Conservation (phyloP, 92 coral and sea anemone genomes). For the Ricordea florida region DNA sequence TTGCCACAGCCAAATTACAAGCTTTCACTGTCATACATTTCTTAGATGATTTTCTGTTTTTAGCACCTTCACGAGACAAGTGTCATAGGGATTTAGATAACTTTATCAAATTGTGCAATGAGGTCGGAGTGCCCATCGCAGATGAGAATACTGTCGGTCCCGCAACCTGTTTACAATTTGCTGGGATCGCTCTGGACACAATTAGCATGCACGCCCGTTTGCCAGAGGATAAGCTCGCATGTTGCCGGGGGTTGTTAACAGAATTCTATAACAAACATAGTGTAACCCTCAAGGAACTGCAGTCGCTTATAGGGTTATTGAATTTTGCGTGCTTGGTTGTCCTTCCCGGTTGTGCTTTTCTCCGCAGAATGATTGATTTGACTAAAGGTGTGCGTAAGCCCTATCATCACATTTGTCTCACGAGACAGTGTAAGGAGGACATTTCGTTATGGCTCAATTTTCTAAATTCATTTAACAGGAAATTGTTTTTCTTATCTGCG, state of each 20-base stretch:
- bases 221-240: neutral
- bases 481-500: too few species aligned
- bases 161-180: neutral
- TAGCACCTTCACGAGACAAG: neutral
- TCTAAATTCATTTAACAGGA: too few species aligned
- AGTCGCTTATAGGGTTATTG: too few species aligned
- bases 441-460: too few species aligned
- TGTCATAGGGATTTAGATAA: constrained; percentile 3
- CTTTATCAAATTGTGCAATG: constrained; percentile 21
- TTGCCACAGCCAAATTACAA: constrained; percentile 17
- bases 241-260: neutral
- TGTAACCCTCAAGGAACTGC: neutral
- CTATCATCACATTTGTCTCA: too few species aligned
- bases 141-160: neutral
- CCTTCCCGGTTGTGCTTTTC: too few species aligned
- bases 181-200: constrained; percentile 12
- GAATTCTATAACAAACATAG: neutral
- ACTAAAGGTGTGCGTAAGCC: too few species aligned
- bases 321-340: too few species aligned
- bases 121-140: constrained; percentile 39
- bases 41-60: constrained; percentile 32
- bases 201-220: neutral
- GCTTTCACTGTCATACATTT: constrained; percentile 20
- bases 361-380: too few species aligned
- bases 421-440: too few species aligned